Percentiles rank a stretch among this genome's conserved stretches.
Evolutionary conservation across 2,113 vertebrate genomes (phyloP).

Genomic region (Ictalurus punctatus): DNA sequence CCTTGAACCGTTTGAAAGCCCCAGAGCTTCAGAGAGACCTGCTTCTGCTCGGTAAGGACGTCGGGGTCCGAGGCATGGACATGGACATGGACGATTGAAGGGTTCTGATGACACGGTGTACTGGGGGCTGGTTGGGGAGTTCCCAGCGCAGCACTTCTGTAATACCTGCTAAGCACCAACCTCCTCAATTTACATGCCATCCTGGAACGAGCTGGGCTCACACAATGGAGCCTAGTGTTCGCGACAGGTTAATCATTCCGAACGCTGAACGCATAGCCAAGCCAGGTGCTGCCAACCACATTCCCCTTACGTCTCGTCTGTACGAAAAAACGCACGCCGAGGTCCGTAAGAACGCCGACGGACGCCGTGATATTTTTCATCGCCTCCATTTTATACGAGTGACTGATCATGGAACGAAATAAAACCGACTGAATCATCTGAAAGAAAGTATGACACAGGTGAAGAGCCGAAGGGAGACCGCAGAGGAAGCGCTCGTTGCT

Average conservation of each 20-base stretch:
- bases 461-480: slow-evolving; percentile 34
- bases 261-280: slow-evolving; percentile 28
- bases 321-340: neutral
- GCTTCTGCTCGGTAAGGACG: neutral
- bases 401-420: slow-evolving; percentile 13
- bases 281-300: slow-evolving; percentile 35
- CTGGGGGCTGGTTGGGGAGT: slow-evolving; percentile 27
- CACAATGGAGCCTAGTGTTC: slow-evolving; percentile 44
- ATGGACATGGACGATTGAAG: slow-evolving; percentile 4
- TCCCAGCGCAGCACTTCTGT: slow-evolving; percentile 40
- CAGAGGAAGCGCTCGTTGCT: slow-evolving; percentile 43
- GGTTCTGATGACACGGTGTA: slow-evolving; percentile 29
- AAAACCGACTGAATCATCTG: slow-evolving; percentile 37
- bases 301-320: neutral
- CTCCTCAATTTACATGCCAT: slow-evolving; percentile 41
- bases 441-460: slow-evolving; percentile 48
- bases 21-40: neutral
- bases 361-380: neutral
- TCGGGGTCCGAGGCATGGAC: neutral
- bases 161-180: slow-evolving; percentile 24
- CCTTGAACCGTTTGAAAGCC: neutral
- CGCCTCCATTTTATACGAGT: neutral
- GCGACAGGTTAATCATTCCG: slow-evolving; percentile 30
- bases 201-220: neutral
- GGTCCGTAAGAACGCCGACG: neutral